Evolutionary conservation across 2,797 vertebrate genomes (phyloP).

Genomic region (Microctenopoma stevenorrisi): DNA sequence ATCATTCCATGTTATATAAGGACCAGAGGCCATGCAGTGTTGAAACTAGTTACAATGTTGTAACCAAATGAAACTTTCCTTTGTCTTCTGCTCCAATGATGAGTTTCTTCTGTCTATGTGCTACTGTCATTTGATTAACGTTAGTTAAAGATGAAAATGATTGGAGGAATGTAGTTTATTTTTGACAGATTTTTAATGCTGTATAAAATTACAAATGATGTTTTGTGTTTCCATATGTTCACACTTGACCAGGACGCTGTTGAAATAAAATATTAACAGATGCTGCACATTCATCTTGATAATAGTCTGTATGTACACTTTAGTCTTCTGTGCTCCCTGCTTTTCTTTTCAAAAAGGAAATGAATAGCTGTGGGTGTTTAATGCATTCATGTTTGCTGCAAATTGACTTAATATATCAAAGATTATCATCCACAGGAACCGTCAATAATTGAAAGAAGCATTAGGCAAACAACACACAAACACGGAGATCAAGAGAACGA

Average conservation of each 20-base stretch:
- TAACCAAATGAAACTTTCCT: background rate
- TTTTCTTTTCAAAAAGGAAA: constrained; percentile 36
- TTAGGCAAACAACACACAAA: constrained; percentile 51
- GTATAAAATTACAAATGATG: background rate
- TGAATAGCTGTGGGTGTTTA: constrained; percentile 52
- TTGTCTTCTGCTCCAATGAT: constrained; percentile 26
- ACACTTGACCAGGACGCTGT: background rate
- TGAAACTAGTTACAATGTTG: background rate
- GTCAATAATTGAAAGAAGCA: constrained; percentile 63
- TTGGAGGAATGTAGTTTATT: constrained; percentile 7
- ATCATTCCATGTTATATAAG: background rate
- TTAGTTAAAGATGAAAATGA: constrained; percentile 27
- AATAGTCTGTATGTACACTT: constrained; percentile 13
- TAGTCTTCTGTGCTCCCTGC: constrained; percentile 1
- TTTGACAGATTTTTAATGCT: constrained; percentile 8
- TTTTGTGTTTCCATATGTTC: constrained; percentile 7
- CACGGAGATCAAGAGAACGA: constrained; percentile 39
- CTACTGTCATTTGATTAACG: constrained; percentile 15
- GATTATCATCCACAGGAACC: constrained; percentile 56
- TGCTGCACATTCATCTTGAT: constrained; percentile 39
- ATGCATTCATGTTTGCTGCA: constrained; percentile 43
- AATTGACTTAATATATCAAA: constrained; percentile 67
- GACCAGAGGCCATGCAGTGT: background rate
- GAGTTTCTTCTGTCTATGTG: background rate
- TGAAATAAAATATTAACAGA: constrained; percentile 2